Percentiles rank a stretch among this genome's conserved stretches.
Conservation (phyloP, 2,797 vertebrate genomes). For the Ficedula albicollis region DNA sequence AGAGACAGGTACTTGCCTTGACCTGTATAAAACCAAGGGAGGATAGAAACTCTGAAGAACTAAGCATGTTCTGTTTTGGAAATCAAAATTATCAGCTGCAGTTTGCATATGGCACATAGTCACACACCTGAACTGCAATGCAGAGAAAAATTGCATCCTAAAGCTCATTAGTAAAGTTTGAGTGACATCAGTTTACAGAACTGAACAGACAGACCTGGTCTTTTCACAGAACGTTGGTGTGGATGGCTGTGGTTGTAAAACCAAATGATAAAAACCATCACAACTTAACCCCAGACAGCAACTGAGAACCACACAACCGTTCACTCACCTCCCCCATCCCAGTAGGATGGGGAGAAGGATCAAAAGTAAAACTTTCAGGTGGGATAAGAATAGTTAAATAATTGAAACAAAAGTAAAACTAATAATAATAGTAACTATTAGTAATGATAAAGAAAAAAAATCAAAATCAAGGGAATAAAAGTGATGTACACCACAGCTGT, state of each 20-base stretch:
- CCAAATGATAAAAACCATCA: neutral
- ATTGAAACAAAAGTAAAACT: neutral
- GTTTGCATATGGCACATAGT: neutral
- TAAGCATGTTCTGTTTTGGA: neutral
- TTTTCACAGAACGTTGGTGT: neutral
- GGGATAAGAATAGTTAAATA: neutral
- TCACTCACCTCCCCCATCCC: neutral
- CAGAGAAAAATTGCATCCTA: neutral
- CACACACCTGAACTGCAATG: neutral
- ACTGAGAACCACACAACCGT: fast-evolving
- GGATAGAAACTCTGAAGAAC: neutral
- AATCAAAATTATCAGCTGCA: neutral
- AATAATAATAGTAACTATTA: neutral
- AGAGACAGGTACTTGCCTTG: neutral
- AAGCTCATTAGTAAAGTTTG: neutral
- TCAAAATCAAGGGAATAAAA: neutral
- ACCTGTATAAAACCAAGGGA: neutral
- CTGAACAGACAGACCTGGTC: neutral
- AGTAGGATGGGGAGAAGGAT: neutral
- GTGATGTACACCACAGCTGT: neutral
- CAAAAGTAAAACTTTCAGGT: neutral
- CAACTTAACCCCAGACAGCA: neutral
- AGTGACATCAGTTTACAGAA: neutral
- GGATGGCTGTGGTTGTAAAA: neutral
- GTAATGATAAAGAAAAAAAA: neutral